Percentiles rank a stretch among this genome's conserved stretches.
Conservation (phyloP, 2,888 invertebrate species). For the Dasypolia templi region DNA sequence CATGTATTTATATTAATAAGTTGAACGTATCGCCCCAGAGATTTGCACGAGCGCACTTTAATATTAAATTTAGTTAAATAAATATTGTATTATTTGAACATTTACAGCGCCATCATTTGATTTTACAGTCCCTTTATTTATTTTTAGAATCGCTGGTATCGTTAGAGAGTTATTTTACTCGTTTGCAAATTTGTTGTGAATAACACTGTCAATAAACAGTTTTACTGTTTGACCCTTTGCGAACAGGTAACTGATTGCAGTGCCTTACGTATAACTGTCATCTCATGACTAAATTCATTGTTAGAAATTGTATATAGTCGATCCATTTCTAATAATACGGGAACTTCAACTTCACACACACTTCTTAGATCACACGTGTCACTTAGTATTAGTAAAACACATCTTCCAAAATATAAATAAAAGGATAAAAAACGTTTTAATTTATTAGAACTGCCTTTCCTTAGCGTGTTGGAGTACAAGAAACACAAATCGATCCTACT, state of each 20-base stretch:
- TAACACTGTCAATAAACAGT: background rate
- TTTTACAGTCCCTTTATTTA: constrained; percentile 40
- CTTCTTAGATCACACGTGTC: no score
- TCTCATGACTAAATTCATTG: background rate
- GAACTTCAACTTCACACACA: background rate
- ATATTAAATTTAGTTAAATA: constrained; percentile 64
- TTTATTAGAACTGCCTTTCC: no score
- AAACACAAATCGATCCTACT: no score
- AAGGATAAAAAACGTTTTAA: no score
- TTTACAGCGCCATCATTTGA: constrained; percentile 48
- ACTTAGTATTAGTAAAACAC: no score
- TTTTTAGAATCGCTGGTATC: constrained; percentile 32
- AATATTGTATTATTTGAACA: constrained; percentile 61
- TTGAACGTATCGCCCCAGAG: constrained; percentile 55
- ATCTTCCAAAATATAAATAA: no score
- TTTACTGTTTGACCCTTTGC: background rate
- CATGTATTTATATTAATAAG: constrained; percentile 66
- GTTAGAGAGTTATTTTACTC: constrained; percentile 15
- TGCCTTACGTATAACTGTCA: background rate
- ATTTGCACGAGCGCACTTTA: constrained; percentile 54
- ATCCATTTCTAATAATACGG: background rate
- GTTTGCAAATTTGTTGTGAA: constrained; percentile 38
- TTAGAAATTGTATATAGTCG: background rate
- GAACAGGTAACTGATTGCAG: background rate
- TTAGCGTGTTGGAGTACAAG: no score